Base-by-base conservation (phyloP, 2,113 vertebrate species). In the Theristicus caerulescens region DNA sequence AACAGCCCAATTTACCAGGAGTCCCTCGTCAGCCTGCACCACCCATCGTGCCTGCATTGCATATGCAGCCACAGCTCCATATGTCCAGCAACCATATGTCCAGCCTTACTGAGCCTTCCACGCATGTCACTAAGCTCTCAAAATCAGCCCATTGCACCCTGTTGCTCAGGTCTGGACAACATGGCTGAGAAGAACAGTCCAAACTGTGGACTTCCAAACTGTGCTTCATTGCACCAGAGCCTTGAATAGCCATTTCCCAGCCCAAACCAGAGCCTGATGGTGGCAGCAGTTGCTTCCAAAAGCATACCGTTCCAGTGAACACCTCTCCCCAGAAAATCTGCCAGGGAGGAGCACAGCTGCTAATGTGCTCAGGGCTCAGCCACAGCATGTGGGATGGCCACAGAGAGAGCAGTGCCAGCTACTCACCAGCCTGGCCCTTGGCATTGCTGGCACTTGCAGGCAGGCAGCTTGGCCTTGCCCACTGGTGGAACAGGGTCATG, bases 291-390 rank as follows among this genome's bases (percentile, higher is more conserved):
- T 4, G 1, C 70, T 17, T 92, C 19, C 57, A 66, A 52, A 31
- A 42, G 5, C 11, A 44, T 0, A 0, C 1, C 19, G 16, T 82
- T 17, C 32, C 7, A 2, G 16, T 42, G 16, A 19, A 42, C 7
- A 32, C 11, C 4, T 66, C 8, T 40, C 16, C 11, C 10, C 40
- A 69, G 32, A 78, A 51, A 62, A 87, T 20, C 16, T 3, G 0
- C 6, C 10, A 42, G 47, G 17, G 14, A 22, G 18, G 9, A 67
- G 5, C 31, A 54, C 29, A 59, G 3, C 19, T 3, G 2, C 13
- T 0, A 2, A 21, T 29, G 26, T 11, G 34, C 16, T 67, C 34
- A 67, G 20, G 17, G 20, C 59, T 54, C 40, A 42, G 27, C 18
- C 1, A 0, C 1, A 1, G 20, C 20, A 20, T 5, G 31, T 25